phyloP scores from a whole-genome alignment of 1,140 invertebrate genomes.

The Drosophila virilis region DNA sequence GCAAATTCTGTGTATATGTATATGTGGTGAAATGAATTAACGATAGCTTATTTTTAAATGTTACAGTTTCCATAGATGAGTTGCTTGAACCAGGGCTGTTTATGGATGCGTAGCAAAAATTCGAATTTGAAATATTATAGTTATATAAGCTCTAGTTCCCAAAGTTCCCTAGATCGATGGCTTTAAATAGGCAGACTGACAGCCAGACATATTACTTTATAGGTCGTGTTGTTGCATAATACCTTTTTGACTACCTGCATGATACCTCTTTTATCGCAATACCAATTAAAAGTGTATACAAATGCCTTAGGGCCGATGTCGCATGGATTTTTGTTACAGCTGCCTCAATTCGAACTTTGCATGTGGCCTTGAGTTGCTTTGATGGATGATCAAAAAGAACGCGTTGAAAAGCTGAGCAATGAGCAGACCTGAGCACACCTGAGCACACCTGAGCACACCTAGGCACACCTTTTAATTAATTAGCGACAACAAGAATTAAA shows the following conservation, averaged over 20 bases:
- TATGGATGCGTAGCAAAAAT: no score
- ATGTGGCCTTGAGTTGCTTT: slow-evolving; percentile 38
- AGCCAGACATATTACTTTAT: no score
- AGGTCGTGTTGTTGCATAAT: no score
- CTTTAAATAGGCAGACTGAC: no score
- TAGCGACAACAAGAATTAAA: slow-evolving; percentile 30
- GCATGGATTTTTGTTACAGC: slow-evolving; percentile 10
- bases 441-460: slow-evolving; percentile 31
- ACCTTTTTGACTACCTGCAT: no score
- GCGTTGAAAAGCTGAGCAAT: slow-evolving; percentile 14
- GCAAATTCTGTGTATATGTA: background rate
- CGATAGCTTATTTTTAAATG: no score
- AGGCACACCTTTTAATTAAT: slow-evolving; percentile 57
- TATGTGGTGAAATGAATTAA: background rate
- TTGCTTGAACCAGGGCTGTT: no score
- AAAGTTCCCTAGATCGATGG: no score
- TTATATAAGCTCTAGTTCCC: no score
- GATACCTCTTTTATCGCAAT: background rate
- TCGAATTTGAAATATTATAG: no score
- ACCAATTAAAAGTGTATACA: background rate
- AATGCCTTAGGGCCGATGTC: background rate
- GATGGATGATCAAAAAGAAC: slow-evolving; percentile 2
- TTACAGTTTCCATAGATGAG: no score
- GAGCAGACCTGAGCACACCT: slow-evolving; percentile 5
- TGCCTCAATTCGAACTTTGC: slow-evolving; percentile 25